phyloP scores from a whole-genome alignment of 2,113 vertebrate genomes.

The Cottus gobio region DNA sequence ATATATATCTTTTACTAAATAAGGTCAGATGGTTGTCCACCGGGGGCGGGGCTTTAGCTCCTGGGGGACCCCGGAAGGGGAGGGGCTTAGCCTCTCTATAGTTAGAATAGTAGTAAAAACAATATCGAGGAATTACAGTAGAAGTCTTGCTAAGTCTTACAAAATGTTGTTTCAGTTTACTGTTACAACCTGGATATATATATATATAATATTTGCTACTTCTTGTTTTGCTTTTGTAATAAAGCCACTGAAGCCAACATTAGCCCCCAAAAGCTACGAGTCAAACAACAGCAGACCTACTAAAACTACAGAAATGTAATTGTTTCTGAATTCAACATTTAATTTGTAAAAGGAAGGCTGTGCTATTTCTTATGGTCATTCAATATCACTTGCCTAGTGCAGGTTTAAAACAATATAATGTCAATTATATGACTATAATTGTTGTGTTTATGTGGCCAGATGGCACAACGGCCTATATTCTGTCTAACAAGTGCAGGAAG shows the following conservation, averaged over 20 bases:
- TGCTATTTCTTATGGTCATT: not conserved
- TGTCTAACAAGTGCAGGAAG: slow-evolving; percentile 41
- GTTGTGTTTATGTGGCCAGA: slow-evolving; percentile 47
- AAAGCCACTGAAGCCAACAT: not conserved
- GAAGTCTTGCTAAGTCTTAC: not conserved
- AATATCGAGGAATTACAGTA: not conserved
- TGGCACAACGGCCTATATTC: slow-evolving; percentile 46
- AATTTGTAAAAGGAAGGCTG: not conserved
- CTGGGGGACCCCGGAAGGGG: too few relatives aligned
- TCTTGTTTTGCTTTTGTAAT: not conserved
- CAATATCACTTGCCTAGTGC: slow-evolving; percentile 35
- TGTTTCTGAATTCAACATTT: not conserved
- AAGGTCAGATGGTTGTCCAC: too few relatives aligned
- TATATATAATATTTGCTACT: not conserved
- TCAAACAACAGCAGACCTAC: not conserved
- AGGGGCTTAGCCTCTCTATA: not conserved
- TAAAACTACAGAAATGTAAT: not conserved
- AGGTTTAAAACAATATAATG: slow-evolving; percentile 36
- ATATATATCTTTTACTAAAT: not conserved
- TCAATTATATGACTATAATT: slow-evolving; percentile 11
- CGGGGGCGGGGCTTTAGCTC: too few relatives aligned
- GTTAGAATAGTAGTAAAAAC: not conserved
- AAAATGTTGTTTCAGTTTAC: not conserved
- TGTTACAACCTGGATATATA: not conserved
- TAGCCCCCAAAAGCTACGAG: not conserved